Base-by-base conservation (phyloP, 2,113 vertebrate species). In the Zosterops japonicus region DNA sequence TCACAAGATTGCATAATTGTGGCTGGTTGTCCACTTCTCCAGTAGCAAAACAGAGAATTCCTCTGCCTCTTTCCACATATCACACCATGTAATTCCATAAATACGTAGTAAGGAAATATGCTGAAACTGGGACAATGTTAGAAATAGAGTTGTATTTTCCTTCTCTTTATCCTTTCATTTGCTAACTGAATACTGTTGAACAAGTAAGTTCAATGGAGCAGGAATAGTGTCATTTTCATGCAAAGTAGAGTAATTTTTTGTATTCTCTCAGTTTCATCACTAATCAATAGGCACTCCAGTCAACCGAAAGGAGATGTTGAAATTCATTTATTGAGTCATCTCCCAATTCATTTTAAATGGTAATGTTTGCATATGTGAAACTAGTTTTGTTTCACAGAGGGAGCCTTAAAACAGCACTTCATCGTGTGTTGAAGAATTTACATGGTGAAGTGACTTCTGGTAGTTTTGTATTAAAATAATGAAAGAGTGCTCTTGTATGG, bases 291-390 rank as follows among this genome's bases (percentile, higher is more conserved):
- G 41, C 67, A 75, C 50, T 87, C 36, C 68, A 87, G 53, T 89
- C 59, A 95, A 25, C 84, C 14, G 1, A 75, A 87, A 70, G 42
- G 8, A 67, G 50, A 55, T 84, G 33, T 78, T 87, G 78, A 60
- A 90, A 79, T 93, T 85, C 29, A 76, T 85, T 89, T 93, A 52
- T 68, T 71, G 71, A 86, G 85, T 87, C 68, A 71, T 93, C 68
- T 96, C 47, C 42, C 64, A 67, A 19, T 60, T 70, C 1, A 83
- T 89, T 94, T 75, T 71, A 63, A 89, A 60, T 85, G 10, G 12
- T 68, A 47, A 52, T 72, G 49, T 83, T 83, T 59, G 83, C 64
- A 47, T 85, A 33, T 56, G 33, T 92, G 53, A 83, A 82, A 46
- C 65, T 74, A 35, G 25, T 56, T 44, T 79, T 68, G 23, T 88